Percentiles rank a stretch among this genome's conserved stretches.
These are phyloP conservation scores for Tympanuchus pallidicinctus DNA, from an alignment of 2,113 vertebrate species.

Conservation along the genomic window DNA sequence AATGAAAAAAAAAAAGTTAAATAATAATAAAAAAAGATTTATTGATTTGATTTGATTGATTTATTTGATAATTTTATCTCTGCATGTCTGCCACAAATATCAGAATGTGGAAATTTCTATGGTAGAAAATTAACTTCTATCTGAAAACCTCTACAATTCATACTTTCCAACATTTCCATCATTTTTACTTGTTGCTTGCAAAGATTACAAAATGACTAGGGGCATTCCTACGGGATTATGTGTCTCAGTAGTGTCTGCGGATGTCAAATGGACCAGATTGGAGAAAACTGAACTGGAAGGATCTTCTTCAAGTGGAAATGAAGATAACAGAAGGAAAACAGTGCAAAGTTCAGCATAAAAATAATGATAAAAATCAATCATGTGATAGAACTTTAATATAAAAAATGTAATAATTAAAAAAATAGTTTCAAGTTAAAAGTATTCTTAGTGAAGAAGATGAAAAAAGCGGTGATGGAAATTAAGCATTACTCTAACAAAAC, in stretches of 20 bases:
- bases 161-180: neutral
- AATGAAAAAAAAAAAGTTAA: neutral
- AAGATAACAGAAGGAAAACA: neutral
- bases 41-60: neutral
- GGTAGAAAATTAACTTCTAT: neutral
- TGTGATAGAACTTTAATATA: neutral
- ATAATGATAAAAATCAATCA: neutral
- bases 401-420: neutral
- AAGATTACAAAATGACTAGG: neutral
- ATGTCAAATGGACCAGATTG: neutral
- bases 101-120: neutral
- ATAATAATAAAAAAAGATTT: too few species aligned
- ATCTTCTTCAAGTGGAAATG: neutral
- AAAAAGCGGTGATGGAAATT: neutral
- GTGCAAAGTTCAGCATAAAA: neutral
- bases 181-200: neutral
- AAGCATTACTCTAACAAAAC: conserved; percentile 31
- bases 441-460: neutral
- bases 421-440: conserved; percentile 10
- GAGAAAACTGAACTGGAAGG: neutral
- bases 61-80: neutral
- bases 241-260: neutral
- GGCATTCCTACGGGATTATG: neutral
- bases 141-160: neutral
- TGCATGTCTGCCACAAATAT: neutral